Conservation (phyloP, 2,797 vertebrate species). For the Darevskia mixta region DNA sequence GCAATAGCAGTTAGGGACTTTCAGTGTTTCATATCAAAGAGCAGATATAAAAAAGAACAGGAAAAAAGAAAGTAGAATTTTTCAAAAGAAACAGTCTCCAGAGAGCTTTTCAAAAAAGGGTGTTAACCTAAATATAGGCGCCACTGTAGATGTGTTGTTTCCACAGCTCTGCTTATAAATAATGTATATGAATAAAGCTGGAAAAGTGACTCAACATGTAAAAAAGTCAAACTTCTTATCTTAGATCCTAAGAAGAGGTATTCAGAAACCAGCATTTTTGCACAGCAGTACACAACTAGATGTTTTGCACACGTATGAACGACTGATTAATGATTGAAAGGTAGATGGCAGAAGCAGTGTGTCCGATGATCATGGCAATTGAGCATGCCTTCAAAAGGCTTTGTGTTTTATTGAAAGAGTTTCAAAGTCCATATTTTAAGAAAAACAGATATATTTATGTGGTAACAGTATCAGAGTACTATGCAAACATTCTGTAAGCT, state of each 20-base stretch:
- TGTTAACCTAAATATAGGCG: constrained; percentile 5
- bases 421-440: background rate
- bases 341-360: background rate
- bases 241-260: background rate
- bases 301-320: background rate
- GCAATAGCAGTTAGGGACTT: background rate
- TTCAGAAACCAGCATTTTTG: constrained; percentile 1
- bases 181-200: constrained; percentile 14
- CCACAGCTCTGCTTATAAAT: background rate
- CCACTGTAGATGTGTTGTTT: background rate
- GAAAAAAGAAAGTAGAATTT: background rate
- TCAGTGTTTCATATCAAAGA: constrained; percentile 5
- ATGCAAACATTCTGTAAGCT: background rate
- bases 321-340: background rate
- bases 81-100: background rate
- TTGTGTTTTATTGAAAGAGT: background rate
- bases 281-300: background rate
- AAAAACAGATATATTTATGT: background rate
- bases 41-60: background rate
- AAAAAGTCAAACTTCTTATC: background rate
- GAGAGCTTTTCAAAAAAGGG: background rate
- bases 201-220: background rate
- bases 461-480: background rate
- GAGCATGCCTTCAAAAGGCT: background rate
- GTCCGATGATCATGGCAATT: background rate